Conservation (phyloP, 2,797 vertebrate species). For the Saxicola maurus region DNA sequence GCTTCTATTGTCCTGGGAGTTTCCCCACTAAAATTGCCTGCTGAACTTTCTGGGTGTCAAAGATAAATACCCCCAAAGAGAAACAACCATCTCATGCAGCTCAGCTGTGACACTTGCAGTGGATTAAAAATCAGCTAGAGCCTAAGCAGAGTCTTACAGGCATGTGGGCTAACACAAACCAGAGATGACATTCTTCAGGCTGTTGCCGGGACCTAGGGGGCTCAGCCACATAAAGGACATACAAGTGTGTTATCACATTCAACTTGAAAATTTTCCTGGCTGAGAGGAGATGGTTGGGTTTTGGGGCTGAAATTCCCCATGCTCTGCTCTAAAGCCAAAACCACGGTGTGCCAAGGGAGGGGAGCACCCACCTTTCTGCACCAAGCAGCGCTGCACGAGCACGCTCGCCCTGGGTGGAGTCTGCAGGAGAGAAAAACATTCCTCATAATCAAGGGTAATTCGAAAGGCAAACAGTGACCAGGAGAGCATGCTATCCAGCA, state of each 20-base stretch:
- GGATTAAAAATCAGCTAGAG: neutral
- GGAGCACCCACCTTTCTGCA: neutral
- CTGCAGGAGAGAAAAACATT: slow-evolving; percentile 56
- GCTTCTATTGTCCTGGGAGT: neutral
- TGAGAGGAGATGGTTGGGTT: neutral
- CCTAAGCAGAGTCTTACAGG: neutral
- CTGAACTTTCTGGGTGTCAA: neutral
- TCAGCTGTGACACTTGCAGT: neutral
- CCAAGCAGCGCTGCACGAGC: neutral
- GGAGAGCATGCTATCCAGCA: slow-evolving; percentile 70
- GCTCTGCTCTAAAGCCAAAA: slow-evolving; percentile 16
- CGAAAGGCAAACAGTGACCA: slow-evolving; percentile 75
- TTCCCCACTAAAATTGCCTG: neutral
- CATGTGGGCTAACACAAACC: neutral
- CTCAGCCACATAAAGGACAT: neutral
- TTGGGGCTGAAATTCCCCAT: neutral
- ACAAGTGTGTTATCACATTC: neutral
- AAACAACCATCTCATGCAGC: neutral
- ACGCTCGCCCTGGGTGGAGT: slow-evolving; percentile 18
- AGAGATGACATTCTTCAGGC: neutral
- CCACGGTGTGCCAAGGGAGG: fast-evolving
- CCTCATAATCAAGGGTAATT: slow-evolving; percentile 77
- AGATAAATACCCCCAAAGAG: neutral
- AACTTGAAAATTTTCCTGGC: neutral
- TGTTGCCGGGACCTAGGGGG: neutral